Conservation (phyloP, 2,797 vertebrate genomes). For the Vultur gryphus region DNA sequence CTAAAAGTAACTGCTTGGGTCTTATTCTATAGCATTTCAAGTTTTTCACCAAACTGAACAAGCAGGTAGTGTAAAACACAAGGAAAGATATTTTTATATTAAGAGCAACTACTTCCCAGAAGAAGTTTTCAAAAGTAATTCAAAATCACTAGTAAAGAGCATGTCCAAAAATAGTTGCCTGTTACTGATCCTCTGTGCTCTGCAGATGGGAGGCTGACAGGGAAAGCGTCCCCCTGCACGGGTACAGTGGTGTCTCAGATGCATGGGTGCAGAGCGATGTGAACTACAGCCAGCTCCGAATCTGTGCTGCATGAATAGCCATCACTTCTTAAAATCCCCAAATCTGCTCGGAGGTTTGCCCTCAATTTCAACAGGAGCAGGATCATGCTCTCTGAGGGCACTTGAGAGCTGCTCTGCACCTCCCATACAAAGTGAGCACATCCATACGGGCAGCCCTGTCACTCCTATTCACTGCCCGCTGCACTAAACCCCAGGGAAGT, state of each 20-base stretch:
- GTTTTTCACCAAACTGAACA: background rate
- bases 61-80: background rate
- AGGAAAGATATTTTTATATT: background rate
- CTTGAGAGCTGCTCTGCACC: background rate
- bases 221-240: background rate
- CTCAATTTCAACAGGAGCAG: background rate
- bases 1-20: background rate
- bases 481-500: conserved; percentile 19
- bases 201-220: background rate
- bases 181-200: background rate
- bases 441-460: background rate
- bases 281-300: background rate
- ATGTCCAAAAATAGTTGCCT: background rate
- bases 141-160: background rate
- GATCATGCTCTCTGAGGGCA: background rate
- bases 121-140: background rate
- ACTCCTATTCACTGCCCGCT: background rate
- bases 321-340: background rate
- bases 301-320: background rate
- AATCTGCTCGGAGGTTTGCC: background rate
- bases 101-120: background rate
- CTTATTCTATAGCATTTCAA: background rate
- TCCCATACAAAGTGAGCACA: background rate
- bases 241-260: background rate
- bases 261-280: rapidly evolving